Conservation (phyloP, 2,797 vertebrate genomes). For the Acipenser ruthenus region DNA sequence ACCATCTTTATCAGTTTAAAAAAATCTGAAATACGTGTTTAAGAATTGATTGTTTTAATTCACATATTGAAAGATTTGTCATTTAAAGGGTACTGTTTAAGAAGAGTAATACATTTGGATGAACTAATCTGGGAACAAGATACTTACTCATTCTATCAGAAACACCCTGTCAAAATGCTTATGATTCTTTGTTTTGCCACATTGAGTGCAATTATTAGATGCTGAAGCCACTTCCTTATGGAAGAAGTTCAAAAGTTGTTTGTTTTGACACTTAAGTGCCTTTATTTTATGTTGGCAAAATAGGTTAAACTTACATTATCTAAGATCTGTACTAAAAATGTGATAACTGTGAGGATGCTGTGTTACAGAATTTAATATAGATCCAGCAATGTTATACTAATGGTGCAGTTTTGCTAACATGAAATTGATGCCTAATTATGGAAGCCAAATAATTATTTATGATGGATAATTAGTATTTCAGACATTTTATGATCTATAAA, state of each 20-base stretch:
- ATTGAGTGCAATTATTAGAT: slow-evolving; percentile 6
- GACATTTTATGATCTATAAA: slow-evolving; percentile 7
- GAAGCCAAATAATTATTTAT: slow-evolving; percentile 13
- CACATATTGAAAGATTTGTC: too few species aligned
- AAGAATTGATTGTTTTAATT: slow-evolving; percentile 1
- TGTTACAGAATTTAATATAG: slow-evolving; percentile 6
- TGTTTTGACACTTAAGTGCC: background rate
- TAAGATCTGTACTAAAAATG: background rate
- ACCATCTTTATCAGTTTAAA: background rate
- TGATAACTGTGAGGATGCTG: background rate
- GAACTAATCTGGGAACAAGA: slow-evolving; percentile 4
- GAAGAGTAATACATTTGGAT: background rate
- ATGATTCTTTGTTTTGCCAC: background rate
- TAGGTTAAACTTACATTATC: background rate
- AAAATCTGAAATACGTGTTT: background rate
- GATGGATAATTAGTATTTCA: slow-evolving; percentile 9
- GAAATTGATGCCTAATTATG: slow-evolving; percentile 16
- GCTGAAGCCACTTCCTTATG: slow-evolving; percentile 18
- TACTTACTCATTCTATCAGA: slow-evolving; percentile 18
- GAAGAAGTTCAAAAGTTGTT: background rate
- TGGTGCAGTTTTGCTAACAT: slow-evolving; percentile 9
- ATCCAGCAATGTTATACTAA: slow-evolving; percentile 4
- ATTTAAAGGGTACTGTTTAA: too few species aligned
- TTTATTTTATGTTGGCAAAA: background rate
- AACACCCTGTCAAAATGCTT: background rate